Conservation (phyloP, 2,888 invertebrate genomes). For the Drosophila barbarae region DNA sequence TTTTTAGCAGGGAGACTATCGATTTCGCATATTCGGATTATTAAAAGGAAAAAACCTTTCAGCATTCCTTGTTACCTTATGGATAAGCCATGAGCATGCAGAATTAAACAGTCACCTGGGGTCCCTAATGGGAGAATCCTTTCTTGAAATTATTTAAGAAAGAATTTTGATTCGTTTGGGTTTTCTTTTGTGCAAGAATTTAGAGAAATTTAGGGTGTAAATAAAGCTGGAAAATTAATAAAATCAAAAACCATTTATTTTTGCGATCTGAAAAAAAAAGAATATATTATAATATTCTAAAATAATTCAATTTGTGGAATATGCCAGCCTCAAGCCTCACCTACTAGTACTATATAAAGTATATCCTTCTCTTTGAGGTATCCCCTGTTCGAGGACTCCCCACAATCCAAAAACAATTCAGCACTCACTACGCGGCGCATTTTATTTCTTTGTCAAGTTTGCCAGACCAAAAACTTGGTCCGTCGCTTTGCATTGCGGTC, state of each 20-base stretch:
- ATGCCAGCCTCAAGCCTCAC: too few relatives aligned
- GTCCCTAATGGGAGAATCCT: too few relatives aligned
- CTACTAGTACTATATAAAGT: not conserved
- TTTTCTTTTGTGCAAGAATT: not conserved
- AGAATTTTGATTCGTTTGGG: not conserved
- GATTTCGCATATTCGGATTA: constrained; percentile 10
- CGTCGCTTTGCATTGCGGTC: constrained; percentile 66
- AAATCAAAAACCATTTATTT: too few relatives aligned
- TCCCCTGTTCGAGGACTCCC: not conserved
- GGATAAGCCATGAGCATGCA: not conserved
- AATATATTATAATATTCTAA: too few relatives aligned
- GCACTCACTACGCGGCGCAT: constrained; percentile 30
- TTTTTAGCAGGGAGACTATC: constrained; percentile 11
- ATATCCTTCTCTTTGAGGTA: not conserved
- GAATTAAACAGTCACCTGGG: not conserved
- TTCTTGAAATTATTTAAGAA: not conserved
- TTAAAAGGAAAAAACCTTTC: not conserved
- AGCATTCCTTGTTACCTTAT: not conserved
- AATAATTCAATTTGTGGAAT: too few relatives aligned
- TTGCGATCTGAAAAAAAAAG: too few relatives aligned
- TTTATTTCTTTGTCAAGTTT: constrained; percentile 59
- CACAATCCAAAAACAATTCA: not conserved
- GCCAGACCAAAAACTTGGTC: constrained; percentile 60
- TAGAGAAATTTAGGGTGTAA: not conserved
- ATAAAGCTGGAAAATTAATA: not conserved